phyloP scores from a whole-genome alignment of 2,113 vertebrate genomes.

The Plestiodon gilberti region DNA sequence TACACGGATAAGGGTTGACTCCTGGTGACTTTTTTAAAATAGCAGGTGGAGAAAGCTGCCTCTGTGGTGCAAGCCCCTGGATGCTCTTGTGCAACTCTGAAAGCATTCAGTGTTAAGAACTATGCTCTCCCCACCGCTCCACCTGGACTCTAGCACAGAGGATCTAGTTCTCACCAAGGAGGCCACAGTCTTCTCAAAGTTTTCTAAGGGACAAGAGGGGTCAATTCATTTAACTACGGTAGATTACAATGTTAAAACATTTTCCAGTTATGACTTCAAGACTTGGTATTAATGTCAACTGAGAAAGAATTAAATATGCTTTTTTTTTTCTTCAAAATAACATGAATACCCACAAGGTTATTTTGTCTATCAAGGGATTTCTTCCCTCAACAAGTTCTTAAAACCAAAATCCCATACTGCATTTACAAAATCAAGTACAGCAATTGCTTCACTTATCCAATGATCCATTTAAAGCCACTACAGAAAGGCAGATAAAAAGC shows the following conservation, averaged over 20 bases:
- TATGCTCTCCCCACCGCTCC: too few relatives aligned
- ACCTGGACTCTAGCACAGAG: too few relatives aligned
- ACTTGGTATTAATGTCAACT: background rate
- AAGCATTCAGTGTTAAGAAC: too few relatives aligned
- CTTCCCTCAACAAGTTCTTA: slow-evolving; percentile 18
- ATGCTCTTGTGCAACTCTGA: too few relatives aligned
- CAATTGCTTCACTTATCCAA: slow-evolving; percentile 30
- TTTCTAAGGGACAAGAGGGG: background rate
- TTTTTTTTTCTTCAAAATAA: too few relatives aligned
- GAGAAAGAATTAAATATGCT: too few relatives aligned
- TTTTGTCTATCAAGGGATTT: slow-evolving; percentile 4
- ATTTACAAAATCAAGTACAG: slow-evolving; percentile 34
- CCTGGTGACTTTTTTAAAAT: too few relatives aligned
- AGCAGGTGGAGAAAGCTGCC: too few relatives aligned
- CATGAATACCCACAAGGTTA: background rate
- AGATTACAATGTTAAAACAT: background rate
- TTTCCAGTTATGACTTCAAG: slow-evolving; percentile 2
- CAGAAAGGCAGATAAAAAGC: slow-evolving; percentile 46
- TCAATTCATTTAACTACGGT: background rate
- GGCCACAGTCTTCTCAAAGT: background rate
- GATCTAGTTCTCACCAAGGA: too few relatives aligned
- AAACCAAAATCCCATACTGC: slow-evolving; percentile 15
- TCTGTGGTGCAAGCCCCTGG: too few relatives aligned
- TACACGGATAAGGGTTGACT: too few relatives aligned
- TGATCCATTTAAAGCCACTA: slow-evolving; percentile 32